A percentile compares a stretch with the other conserved stretches of the same genome.
Conservation (phyloP, 1,140 invertebrate species). For the Monomorium pharaonis region DNA sequence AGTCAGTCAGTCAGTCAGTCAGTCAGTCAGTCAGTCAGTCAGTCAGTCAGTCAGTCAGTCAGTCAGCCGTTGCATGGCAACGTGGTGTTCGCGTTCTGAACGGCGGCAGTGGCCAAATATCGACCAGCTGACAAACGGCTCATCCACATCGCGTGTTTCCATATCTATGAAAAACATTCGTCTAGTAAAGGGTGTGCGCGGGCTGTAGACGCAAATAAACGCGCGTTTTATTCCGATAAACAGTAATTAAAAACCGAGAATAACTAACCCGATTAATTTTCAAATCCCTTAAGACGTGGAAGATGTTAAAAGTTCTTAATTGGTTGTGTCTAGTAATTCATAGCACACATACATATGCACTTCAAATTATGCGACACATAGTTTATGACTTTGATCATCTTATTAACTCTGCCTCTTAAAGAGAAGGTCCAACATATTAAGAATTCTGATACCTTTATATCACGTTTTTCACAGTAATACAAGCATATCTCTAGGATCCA, state of each 20-base stretch:
- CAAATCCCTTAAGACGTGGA: not conserved
- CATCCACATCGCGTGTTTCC: not conserved
- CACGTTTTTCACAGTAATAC: not conserved
- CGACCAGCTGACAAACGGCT: constrained; percentile 19
- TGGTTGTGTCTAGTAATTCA: not conserved
- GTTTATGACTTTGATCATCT: not conserved
- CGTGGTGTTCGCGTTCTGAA: constrained; percentile 19
- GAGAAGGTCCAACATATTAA: not conserved
- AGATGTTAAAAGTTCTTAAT: not conserved
- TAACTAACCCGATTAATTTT: not conserved
- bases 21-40: not conserved
- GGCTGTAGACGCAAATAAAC: not conserved
- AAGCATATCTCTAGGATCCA: not conserved
- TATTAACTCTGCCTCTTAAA: not conserved
- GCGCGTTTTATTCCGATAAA: not conserved
- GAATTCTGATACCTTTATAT: not conserved
- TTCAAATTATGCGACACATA: not conserved
- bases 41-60: constrained; percentile 38
- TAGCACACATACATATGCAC: not conserved
- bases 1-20: constrained; percentile 29
- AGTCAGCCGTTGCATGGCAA: constrained; percentile 23
- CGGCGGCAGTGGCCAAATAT: constrained; percentile 36
- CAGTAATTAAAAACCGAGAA: not conserved
- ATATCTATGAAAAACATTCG: not conserved
- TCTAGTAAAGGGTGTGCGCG: not conserved